A percentile compares a stretch with the other conserved stretches of the same genome.
phyloP scores from a whole-genome alignment of 2,113 vertebrate species.

The Gymnobelideus leadbeateri region DNA sequence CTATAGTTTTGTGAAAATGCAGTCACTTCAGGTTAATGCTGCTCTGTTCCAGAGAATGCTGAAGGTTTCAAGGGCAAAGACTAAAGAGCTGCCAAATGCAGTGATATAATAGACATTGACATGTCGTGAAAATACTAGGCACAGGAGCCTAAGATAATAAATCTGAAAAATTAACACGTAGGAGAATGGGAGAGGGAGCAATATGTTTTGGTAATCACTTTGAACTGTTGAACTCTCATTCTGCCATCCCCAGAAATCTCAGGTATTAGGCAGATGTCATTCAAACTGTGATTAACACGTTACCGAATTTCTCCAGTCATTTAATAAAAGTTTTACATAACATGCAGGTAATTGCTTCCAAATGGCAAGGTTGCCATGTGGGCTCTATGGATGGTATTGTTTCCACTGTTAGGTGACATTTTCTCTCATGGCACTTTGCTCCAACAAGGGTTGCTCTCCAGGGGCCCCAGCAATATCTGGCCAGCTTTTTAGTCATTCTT shows the following conservation, averaged over 20 bases:
- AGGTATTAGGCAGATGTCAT: constrained; percentile 77
- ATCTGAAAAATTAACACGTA: constrained; percentile 79
- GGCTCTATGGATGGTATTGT: constrained; percentile 71
- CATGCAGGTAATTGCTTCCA: constrained; percentile 83
- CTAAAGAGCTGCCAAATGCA: constrained; percentile 52
- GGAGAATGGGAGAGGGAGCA: constrained; percentile 70
- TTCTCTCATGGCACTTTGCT: background rate
- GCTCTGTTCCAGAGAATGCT: background rate
- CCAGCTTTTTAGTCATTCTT: background rate
- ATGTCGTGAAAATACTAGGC: constrained; percentile 51
- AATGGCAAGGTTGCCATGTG: constrained; percentile 77
- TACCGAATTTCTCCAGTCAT: constrained; percentile 76
- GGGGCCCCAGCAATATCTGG: background rate
- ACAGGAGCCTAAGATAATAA: constrained; percentile 72
- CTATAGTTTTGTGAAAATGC: constrained; percentile 26
- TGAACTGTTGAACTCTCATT: constrained; percentile 68
- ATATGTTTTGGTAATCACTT: constrained; percentile 82
- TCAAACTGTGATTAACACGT: constrained; percentile 80
- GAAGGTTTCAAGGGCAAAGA: constrained; percentile 49
- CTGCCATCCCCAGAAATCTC: constrained; percentile 54
- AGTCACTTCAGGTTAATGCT: constrained; percentile 20
- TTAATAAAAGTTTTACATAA: constrained; percentile 74
- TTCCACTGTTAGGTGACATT: constrained; percentile 55
- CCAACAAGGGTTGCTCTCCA: background rate
- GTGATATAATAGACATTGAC: constrained; percentile 71